These are phyloP conservation scores for Gymnarchus niloticus DNA, from an alignment of 2,113 vertebrate genomes.

Conservation along the genomic window DNA sequence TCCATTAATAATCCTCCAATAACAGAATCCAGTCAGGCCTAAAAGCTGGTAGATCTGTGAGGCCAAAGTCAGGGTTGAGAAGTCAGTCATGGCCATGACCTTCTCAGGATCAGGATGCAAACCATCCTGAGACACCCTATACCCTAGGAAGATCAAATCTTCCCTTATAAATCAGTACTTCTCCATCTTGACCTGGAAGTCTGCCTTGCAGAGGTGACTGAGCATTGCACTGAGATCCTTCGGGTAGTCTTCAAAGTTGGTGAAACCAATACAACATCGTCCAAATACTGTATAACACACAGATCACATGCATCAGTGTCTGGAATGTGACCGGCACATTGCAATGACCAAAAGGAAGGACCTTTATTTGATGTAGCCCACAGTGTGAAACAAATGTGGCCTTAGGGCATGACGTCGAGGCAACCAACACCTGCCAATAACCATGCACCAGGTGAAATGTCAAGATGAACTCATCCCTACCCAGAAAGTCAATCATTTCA, in stretches of 20 bases:
- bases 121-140: neutral
- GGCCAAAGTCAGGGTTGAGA: neutral
- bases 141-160: neutral
- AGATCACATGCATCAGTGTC: neutral
- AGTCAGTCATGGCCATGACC: neutral
- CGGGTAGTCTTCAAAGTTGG: neutral
- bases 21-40: neutral
- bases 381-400: no score
- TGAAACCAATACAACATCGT: neutral
- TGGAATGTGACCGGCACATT: neutral
- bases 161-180: neutral
- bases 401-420: no score
- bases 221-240: neutral
- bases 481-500: no score
- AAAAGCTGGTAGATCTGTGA: neutral
- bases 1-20: neutral
- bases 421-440: no score
- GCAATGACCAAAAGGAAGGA: neutral
- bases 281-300: neutral
- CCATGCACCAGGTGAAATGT: no score
- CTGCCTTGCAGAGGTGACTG: fast-evolving
- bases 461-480: no score
- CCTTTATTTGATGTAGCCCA: no score
- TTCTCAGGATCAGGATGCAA: neutral
- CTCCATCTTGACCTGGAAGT: neutral